These are phyloP conservation scores for Morbakka virulenta DNA, from an alignment of 30 jellyfish, hydroid and myxozoan species.

Conservation along the genomic window DNA sequence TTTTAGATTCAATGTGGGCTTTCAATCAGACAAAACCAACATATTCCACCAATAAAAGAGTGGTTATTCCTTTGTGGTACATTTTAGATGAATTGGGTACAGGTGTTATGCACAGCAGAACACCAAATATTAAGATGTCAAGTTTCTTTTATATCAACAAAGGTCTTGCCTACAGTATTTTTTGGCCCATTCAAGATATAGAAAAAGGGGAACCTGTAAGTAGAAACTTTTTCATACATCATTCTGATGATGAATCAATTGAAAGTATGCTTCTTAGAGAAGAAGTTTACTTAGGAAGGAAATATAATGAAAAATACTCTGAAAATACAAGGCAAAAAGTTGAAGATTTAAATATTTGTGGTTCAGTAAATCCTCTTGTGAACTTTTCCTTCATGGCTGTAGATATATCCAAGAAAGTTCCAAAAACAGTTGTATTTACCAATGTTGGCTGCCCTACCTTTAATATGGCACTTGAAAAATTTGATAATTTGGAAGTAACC, in stretches of 20 bases:
- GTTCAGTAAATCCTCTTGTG: too few species aligned
- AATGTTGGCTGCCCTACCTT: too few species aligned
- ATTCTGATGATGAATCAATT: constrained; percentile 27
- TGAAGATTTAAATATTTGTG: neutral
- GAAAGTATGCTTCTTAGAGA: constrained; percentile 24
- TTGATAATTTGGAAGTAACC: too few species aligned
- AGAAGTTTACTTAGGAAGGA: neutral
- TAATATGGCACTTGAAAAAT: too few species aligned
- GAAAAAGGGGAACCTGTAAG: constrained; percentile 56
- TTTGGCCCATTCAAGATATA: constrained; percentile 77
- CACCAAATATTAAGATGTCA: constrained; percentile 71
- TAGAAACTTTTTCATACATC: constrained; percentile 64
- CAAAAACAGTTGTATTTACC: too few species aligned
- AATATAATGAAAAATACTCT: neutral
- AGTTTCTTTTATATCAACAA: constrained; percentile 49
- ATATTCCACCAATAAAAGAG: constrained; percentile 10
- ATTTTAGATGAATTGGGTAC: constrained; percentile 84
- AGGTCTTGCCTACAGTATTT: constrained; percentile 35
- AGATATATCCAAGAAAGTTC: too few species aligned
- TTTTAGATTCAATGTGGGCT: constrained; percentile 84
- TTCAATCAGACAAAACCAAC: constrained; percentile 65
- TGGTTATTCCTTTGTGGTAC: constrained; percentile 53
- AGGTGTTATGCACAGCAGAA: constrained; percentile 52
- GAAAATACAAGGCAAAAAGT: neutral
- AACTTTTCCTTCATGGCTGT: too few species aligned